Evolutionary conservation across 2,797 vertebrate species (phyloP), one percentile per base, ranked within the genome.

Genomic region (Falco rusticolus): DNA sequence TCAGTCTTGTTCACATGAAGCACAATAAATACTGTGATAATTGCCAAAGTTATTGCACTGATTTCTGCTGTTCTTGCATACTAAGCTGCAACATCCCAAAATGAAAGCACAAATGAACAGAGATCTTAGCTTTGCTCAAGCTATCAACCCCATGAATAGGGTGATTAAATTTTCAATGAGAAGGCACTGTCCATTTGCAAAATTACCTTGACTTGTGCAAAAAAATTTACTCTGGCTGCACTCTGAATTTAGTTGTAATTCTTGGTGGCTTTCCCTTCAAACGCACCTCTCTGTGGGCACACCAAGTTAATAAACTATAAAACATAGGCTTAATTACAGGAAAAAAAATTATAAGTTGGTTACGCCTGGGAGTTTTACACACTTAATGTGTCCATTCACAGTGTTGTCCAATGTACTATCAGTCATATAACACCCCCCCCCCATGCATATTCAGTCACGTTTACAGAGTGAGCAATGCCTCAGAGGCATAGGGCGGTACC

Each of bases 1-100:
- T 80, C 54, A 34, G 24, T 33, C 76, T 90, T 9, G 3, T 72
- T 94, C 89, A n/a, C 33, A 10, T 3, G 47, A 81, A 89, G 39
- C 65, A 33, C 34, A 56, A 28, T 87, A 91, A 91, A 94, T 72
- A 86, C 19, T 87, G 69, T 59, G 57, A 28, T 92, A 91, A 89
- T 61, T 94, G 72, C 59, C 26, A 10, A 80, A 84, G 79, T 59
- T 60, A 54, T 79, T 51, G 53, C 59, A 26, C 57, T 70, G 71
- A 11, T 85, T 90, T 85, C 71, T 71, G 69, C 72, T 84, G 31
- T 25, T 94, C 47, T 69, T 86, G 87, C 65, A 91, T 51, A 64
- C 50, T 54, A 64, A 75, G 57, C 26, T 61, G 61, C 33, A 93
- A 2, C 59, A 56, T 29, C 34, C 60, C 65, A 61, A 68, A 47